Evolutionary conservation across 2,797 vertebrate genomes (phyloP), one percentile per base, ranked within the genome.

Genomic region (Betta splendens): DNA sequence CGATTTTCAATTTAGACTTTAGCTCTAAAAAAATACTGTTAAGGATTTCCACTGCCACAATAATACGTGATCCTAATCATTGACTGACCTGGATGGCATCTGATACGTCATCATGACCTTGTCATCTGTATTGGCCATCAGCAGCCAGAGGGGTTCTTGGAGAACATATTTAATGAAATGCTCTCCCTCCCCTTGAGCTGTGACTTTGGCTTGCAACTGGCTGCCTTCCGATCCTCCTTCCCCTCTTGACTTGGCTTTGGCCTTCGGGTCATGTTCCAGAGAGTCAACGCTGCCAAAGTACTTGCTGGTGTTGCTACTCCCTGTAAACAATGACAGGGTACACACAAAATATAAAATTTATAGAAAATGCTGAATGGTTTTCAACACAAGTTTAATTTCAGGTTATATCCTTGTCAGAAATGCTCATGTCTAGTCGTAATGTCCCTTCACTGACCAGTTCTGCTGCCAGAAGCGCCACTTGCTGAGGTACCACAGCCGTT

Each of bases 31-130:
- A n/a, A n/a, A n/a, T n/a, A n/a, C n/a, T 44, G 23, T 4, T 29
- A 17, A 6, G 9, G 4, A 9, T 52, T 12, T 35, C 16, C 9
- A 4, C 11, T 20, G 9, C n/a, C 25, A 9, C 3, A 44, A 36
- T 6, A 23, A 35, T 9, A 5, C 5, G 7, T 29, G 11, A 13
- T 29, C 16, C 2, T 4, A 2, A 11, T 43, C 35, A 7, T 17
- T 50, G 2, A 37, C 86, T 93, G 86, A 98, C 97, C 94, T 85
- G 46, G 93, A 80, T 0, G 96, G 94, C 70, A 98, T 87, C 81
- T 98, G 94, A 83, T 98, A 99, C 0, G 93, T 95, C 95, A 98
- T 96, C 95, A 95, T 96, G 77, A 94, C 77, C 1, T 92, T 84
- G 61, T 95, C 89, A 9, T 97, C 93, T 0, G 92, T 60, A 9